phyloP scores from a whole-genome alignment of 2,113 vertebrate genomes.

The Sciurus niger region DNA sequence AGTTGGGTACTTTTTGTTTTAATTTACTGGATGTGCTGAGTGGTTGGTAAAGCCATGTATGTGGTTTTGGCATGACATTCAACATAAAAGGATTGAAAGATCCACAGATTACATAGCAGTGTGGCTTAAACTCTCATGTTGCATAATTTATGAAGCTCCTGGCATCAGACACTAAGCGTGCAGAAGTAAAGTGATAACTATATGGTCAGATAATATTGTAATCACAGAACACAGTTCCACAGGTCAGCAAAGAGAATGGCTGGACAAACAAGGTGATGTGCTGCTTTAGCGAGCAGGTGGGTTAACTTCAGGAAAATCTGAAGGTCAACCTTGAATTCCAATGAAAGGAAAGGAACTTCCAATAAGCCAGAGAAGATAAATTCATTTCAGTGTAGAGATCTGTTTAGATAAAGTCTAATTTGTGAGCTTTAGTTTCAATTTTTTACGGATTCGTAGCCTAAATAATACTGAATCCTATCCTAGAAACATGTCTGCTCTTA shows the following conservation, averaged over 20 bases:
- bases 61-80: background rate
- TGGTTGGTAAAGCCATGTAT: background rate
- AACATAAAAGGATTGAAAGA: background rate
- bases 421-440: background rate
- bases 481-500: background rate
- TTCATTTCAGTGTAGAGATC: background rate
- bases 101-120: rapidly evolving
- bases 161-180: background rate
- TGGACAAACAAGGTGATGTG: background rate
- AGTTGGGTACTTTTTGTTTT: background rate
- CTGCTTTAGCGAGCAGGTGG: background rate
- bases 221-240: background rate
- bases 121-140: background rate
- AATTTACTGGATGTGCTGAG: background rate
- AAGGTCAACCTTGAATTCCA: background rate
- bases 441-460: background rate
- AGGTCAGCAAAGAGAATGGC: background rate
- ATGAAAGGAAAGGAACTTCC: background rate
- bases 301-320: background rate
- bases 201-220: background rate
- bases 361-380: background rate
- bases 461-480: background rate
- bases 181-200: background rate
- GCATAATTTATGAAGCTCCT: background rate
- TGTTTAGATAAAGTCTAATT: background rate